Evolutionary conservation across 1,140 invertebrate species (phyloP).

Genomic region (Rhagoletis pomonella): DNA sequence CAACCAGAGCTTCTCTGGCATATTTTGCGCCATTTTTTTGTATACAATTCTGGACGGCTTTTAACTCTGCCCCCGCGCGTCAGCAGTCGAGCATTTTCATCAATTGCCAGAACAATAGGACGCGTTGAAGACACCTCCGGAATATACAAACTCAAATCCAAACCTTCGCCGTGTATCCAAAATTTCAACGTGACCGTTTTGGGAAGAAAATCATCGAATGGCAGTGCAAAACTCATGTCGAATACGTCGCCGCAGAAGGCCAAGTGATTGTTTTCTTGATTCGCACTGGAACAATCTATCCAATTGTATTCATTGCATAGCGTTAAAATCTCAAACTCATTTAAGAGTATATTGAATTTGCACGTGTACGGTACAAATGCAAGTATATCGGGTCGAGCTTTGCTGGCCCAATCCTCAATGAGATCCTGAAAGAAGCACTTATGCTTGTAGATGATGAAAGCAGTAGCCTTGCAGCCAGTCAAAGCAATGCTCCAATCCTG

Average conservation of each 20-base stretch:
- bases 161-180: conserved; percentile 95
- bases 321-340: conserved; percentile 97
- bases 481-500: conserved; percentile 93
- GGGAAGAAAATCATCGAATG: conserved; percentile 94
- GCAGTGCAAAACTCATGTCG: conserved; percentile 93
- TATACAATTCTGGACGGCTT: conserved; percentile 77
- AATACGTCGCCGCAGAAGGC: conserved; percentile 95
- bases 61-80: conserved; percentile 82
- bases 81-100: conserved; percentile 91
- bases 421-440: conserved; percentile 97
- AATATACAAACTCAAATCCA: conserved; percentile 91
- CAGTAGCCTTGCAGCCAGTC: conserved; percentile 94
- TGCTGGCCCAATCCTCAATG: conserved; percentile 96
- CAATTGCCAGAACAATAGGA: conserved; percentile 87
- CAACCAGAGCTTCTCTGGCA: conserved; percentile 89
- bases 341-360: conserved; percentile 91
- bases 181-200: conserved; percentile 90
- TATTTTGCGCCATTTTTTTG: conserved; percentile 90
- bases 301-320: conserved; percentile 98
- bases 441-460: conserved; percentile 93
- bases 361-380: conserved; percentile 98
- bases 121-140: conserved; percentile 93
- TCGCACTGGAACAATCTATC: conserved; percentile 97
- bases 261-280: conserved; percentile 95
- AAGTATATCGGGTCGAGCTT: conserved; percentile 91